Conservation (phyloP, 1,140 invertebrate species). For the Drosophila orena region DNA sequence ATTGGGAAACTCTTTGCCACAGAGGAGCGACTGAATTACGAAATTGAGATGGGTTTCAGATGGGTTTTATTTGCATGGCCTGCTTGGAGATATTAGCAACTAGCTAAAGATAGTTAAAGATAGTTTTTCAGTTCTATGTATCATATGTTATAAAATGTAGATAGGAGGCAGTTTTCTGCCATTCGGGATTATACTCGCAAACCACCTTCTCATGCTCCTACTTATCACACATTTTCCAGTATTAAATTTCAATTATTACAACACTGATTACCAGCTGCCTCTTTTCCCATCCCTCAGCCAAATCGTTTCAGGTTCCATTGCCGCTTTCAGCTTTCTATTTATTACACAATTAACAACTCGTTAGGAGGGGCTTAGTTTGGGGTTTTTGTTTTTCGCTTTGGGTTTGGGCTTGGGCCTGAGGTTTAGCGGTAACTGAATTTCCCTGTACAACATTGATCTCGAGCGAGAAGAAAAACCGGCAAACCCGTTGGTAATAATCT, state of each 20-base stretch:
- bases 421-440: slow-evolving; percentile 53
- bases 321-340: slow-evolving; percentile 74
- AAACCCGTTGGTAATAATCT: slow-evolving; percentile 61
- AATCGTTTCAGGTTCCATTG: slow-evolving; percentile 35
- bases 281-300: slow-evolving; percentile 15
- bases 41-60: neutral
- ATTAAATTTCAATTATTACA: slow-evolving; percentile 80
- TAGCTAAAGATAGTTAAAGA: too few species aligned
- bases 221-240: slow-evolving; percentile 7
- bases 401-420: slow-evolving; percentile 8
- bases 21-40: neutral
- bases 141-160: too few species aligned
- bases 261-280: slow-evolving; percentile 34
- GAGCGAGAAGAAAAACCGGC: slow-evolving; percentile 21
- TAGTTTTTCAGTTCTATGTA: too few species aligned
- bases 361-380: slow-evolving; percentile 48
- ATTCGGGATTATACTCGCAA: neutral
- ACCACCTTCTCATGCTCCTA: neutral
- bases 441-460: slow-evolving; percentile 29
- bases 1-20: neutral
- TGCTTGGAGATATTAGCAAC: too few species aligned
- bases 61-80: too few species aligned
- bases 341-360: slow-evolving; percentile 81
- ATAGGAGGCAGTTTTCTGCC: too few species aligned
- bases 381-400: slow-evolving; percentile 25